Evolutionary conservation across 1,140 invertebrate species (phyloP), one percentile per base, ranked within the genome.

Genomic region (Papilio dardanus): DNA sequence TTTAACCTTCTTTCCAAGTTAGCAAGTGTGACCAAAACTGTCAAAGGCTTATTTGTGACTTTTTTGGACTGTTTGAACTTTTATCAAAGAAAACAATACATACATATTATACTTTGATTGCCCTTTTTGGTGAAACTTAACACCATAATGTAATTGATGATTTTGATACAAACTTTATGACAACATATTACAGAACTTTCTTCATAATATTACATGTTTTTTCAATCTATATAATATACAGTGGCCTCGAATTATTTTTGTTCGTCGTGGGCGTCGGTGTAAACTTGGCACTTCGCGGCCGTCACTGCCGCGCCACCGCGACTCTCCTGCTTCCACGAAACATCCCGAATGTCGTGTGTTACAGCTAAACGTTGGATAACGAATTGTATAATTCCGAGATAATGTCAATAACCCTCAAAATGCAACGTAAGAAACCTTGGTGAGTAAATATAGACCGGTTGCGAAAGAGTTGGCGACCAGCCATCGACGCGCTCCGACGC

Each of bases 381-480:
- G 76, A 74, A 84, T 90, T 90, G 83, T 87, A 86, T 90, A 90
- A 90, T 80, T 77, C 75, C 46, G 79, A 82, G 68, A 76, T 85
- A 86, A 87, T 89, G 91, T 93, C 90, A 93, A 91, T 92, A 92
- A 93, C 91, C 89, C 88, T 83, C 88, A 88, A 89, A 91, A 86
- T 85, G 85, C 84, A 87, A 86, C 83, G 81, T 86, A 85, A 84
- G 84, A 91, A 58, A 91, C 89, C 91, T 91, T 92, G 87, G 85
- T 84, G 80, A 37, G 74, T 86, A 91, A 89, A 91, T 86, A 86
- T 90, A 90, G 86, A 83, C 76, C 77, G 69, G 82, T 92, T 91
- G 84, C 86, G 88, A 91, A 92, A 92, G 81, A 85, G 71, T 90
- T 92, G 90, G 91, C 91, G 77, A 80, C 74, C 77, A 79, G 87